Base-by-base conservation (phyloP, 2,797 vertebrate species). In the Bucorvus abyssinicus region DNA sequence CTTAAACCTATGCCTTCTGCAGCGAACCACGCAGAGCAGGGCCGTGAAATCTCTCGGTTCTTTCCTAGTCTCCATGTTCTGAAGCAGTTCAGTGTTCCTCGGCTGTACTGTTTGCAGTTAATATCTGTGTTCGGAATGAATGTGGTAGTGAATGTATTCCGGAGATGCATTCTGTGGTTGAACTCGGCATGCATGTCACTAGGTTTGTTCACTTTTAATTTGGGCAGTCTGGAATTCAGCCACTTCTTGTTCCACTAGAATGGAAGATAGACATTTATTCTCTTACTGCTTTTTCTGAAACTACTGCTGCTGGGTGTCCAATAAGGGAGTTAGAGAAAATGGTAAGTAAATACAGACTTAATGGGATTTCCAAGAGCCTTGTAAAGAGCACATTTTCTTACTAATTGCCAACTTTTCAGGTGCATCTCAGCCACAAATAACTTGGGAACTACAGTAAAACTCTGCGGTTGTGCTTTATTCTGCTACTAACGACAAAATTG, bases 381-480 rank as follows among this genome's bases (percentile, higher is more conserved):
- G 29, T 86, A 77, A 94, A 89, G 87, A 95, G 63, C 83, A 65
- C 40, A 47, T 84, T 93, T 45, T 81, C 59, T 47, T 78, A 75
- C 90, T 95, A 95, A 95, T 91, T 94, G 67, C 56, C 63, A 83
- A 59, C 53, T 92, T 93, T 80, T 95, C 84, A 96, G 90, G 91
- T 82, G 83, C 53, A 59, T 59, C 50, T 78, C 42, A 22, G 69
- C 32, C 56, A 80, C 93, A 94, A 90, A 91, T 95, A 94, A 89
- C 73, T 60, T 55, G 57, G 30, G 45, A 84, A 85, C 61, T 75
- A 47, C 50, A 78, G 34, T 55, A 59, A 81, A 88, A 75, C 27
- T 84, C 60, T n/a, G 75, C 57, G 69, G 78, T 91, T 84, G 34
- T 61, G 42, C 69, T 95, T 88, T 67, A 70, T 71, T 81, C 73